A percentile compares a stretch with the other conserved stretches of the same genome.
These are phyloP conservation scores for Drosophila lowei DNA, from an alignment of 1,140 invertebrate species.

Conservation along the genomic window DNA sequence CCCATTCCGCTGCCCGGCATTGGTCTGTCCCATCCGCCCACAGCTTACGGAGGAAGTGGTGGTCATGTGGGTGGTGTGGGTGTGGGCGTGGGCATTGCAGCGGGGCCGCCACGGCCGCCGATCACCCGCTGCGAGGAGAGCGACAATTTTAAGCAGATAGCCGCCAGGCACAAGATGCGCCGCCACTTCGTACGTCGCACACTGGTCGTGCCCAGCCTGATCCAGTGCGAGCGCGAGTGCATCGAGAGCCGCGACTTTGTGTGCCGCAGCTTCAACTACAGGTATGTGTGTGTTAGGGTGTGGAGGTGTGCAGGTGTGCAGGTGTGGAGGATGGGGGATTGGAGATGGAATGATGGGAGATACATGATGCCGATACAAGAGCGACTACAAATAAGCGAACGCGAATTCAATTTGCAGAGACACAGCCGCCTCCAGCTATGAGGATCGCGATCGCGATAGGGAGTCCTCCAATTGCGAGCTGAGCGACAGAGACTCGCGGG, in stretches of 20 bases:
- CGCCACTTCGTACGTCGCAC: constrained; percentile 91
- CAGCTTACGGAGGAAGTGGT: constrained; percentile 56
- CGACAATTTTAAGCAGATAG: constrained; percentile 91
- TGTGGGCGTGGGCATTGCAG: constrained; percentile 50
- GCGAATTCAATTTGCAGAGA: constrained; percentile 83
- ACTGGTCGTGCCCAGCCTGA: constrained; percentile 88
- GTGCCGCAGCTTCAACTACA: constrained; percentile 94
- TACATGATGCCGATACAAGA: constrained; percentile 9
- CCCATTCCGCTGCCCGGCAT: constrained; percentile 69
- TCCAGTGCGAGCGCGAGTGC: constrained; percentile 92
- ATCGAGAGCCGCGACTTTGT: constrained; percentile 92
- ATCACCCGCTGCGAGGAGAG: constrained; percentile 88
- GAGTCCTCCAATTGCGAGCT: constrained; percentile 93
- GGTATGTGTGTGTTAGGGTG: constrained; percentile 63
- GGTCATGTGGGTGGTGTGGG: constrained; percentile 41
- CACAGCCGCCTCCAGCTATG: constrained; percentile 85
- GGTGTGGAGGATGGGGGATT: constrained; percentile 1
- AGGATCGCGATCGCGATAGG: constrained; percentile 84
- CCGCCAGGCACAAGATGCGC: constrained; percentile 89
- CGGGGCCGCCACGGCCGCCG: constrained; percentile 70
- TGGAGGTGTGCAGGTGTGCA: constrained; percentile 1
- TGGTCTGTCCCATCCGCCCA: constrained; percentile 53
- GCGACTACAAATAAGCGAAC: constrained; percentile 38
- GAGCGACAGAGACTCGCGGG: constrained; percentile 92
- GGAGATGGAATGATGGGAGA: constrained; percentile 15